Base-by-base conservation (phyloP, 2,888 invertebrate genomes). In the Drosophila peninsularis region DNA sequence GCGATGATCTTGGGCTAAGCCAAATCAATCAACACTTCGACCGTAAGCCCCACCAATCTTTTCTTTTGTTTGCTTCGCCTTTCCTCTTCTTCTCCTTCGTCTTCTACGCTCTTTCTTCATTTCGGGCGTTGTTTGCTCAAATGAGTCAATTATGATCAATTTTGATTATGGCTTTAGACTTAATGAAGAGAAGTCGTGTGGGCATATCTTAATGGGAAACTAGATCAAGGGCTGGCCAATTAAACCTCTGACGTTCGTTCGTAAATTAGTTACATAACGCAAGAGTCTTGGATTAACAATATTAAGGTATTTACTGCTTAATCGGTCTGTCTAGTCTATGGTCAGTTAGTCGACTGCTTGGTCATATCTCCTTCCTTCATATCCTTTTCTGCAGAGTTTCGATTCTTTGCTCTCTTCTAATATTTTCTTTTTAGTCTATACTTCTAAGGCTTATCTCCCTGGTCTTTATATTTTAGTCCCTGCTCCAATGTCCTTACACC, bases 1-100 rank as follows among this genome's bases (percentile, higher is more conserved):
- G 80, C 65, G 60, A 76, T 73, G 44, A 80, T 72, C 62, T 62
- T 52, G 36, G 65, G 34, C 42, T 24, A 49, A 68, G 61, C 49
- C 52, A 74, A 62, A 74, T 76, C 75, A 64, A 78, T 74, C 64
- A 68, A 44, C 53, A 39, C 36, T 44, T 44, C 7, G 14, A 17
- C 27, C 54, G 65, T 19, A 56, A 54, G 49, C 66, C 49, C 55
- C 55, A 49, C 36, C 52, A 54, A 14, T 24, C 10, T 45, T 13
- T 10, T 34, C 11, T 36, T 32, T 39, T 42, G 32, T 42, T 32
- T 50, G 49, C 49, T 9, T 34, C n/a, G 21, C 17, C 42, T 56
- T 19, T 0, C 24, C 6, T n/a, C 14, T 14, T 36, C 14, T 1
- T 44, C n/a, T 45, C 9, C 24, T 3, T 24, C 24, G 4, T 57